These are phyloP conservation scores for Ranitomeya imitator DNA, from an alignment of 2,113 vertebrate species.

Conservation along the genomic window DNA sequence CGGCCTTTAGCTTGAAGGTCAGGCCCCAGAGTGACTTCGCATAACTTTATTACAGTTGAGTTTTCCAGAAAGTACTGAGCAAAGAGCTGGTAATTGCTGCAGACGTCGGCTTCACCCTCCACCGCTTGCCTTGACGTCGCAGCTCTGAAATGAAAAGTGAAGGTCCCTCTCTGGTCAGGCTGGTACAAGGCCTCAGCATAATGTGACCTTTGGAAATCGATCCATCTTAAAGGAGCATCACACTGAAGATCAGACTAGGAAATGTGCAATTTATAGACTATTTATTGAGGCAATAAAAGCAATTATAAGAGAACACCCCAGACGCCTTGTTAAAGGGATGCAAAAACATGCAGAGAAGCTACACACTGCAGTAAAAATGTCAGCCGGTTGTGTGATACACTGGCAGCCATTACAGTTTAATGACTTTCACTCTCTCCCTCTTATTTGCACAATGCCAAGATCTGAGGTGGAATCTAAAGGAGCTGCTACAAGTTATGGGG, in stretches of 20 bases:
- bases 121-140: not conserved
- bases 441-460: slow-evolving; percentile 43
- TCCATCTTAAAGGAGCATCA: slow-evolving; percentile 35
- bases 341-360: slow-evolving; percentile 44
- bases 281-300: slow-evolving; percentile 55
- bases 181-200: not conserved
- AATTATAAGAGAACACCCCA: slow-evolving; percentile 44
- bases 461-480: slow-evolving; percentile 42
- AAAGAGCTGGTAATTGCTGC: not conserved
- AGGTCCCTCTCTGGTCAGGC: not conserved
- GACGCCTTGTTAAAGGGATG: slow-evolving; percentile 50
- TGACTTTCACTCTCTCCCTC: slow-evolving; percentile 7
- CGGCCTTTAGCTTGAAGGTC: not conserved
- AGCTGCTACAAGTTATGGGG: slow-evolving; percentile 6
- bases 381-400: slow-evolving; percentile 41
- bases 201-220: slow-evolving; percentile 39
- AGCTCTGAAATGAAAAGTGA: not conserved
- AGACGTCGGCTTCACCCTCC: not conserved
- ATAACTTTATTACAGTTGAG: slow-evolving; percentile 5
- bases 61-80: not conserved
- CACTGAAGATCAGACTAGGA: slow-evolving; percentile 20
- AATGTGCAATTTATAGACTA: slow-evolving; percentile 52
- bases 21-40: not conserved
- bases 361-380: slow-evolving; percentile 41
- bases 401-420: slow-evolving; percentile 48